These are phyloP conservation scores for Lypha dubia DNA, from an alignment of 2,888 invertebrate genomes.

Conservation along the genomic window DNA sequence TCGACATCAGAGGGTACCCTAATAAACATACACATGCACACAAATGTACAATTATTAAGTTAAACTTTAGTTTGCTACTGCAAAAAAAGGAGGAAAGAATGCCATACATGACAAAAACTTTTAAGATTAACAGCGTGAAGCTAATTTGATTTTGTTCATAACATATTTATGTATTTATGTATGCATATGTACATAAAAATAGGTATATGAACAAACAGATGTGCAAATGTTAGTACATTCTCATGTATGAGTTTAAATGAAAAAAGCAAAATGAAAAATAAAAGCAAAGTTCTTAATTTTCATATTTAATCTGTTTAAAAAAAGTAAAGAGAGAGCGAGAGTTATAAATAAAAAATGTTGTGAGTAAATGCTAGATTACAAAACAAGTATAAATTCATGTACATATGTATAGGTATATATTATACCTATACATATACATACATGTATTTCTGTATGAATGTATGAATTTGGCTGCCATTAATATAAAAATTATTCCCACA, in stretches of 20 bases:
- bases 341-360: constrained; percentile 3
- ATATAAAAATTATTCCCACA: background rate
- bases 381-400: background rate
- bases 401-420: no score
- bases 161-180: background rate
- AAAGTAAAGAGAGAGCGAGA: constrained; percentile 70
- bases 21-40: no score
- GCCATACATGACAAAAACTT: background rate
- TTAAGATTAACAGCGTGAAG: background rate
- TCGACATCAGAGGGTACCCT: background rate
- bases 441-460: no score
- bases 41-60: background rate
- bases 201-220: background rate
- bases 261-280: constrained; percentile 9
- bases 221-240: background rate
- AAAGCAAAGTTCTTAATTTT: constrained; percentile 75
- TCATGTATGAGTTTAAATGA: background rate
- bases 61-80: background rate
- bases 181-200: background rate
- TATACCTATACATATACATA: no score
- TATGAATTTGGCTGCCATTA: no score
- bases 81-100: background rate
- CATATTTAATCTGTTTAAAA: constrained; percentile 79
- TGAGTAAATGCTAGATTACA: no score
- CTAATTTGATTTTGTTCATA: background rate